Conservation (phyloP, 2,797 vertebrate species). For the Lycodopsis pacificus region DNA sequence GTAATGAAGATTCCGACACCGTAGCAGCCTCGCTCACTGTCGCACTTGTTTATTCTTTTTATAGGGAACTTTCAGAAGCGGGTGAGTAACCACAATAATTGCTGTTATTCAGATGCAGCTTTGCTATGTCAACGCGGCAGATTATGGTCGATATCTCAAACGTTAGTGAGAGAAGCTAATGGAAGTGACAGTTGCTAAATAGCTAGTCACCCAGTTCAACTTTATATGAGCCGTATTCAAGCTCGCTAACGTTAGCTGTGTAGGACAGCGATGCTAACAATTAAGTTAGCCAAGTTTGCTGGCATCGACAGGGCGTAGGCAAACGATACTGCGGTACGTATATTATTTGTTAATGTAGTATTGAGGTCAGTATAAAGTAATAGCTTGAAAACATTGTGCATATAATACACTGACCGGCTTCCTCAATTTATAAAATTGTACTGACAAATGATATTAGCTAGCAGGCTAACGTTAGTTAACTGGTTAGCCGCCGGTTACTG, state of each 20-base stretch:
- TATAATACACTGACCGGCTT: background rate
- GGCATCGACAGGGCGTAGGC: background rate
- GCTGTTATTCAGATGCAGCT: background rate
- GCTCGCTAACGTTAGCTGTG: slow-evolving; percentile 66
- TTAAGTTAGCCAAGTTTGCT: slow-evolving; percentile 55
- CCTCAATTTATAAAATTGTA: background rate
- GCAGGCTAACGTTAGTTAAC: slow-evolving; percentile 45
- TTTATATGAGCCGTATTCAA: slow-evolving; percentile 64
- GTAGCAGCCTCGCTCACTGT: slow-evolving; percentile 54
- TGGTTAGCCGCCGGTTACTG: slow-evolving; percentile 25
- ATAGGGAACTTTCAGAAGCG: slow-evolving; percentile 44
- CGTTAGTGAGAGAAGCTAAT: background rate
- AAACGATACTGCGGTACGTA: background rate
- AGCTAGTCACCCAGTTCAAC: slow-evolving; percentile 54
- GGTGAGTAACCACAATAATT: slow-evolving; percentile 59
- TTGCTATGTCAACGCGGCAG: background rate
- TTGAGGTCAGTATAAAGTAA: fast-evolving
- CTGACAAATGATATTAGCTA: slow-evolving; percentile 44
- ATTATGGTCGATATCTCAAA: background rate
- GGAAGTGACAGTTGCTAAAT: slow-evolving; percentile 43
- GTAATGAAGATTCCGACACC: slow-evolving; percentile 60
- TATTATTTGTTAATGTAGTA: fast-evolving
- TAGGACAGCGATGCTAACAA: slow-evolving; percentile 49
- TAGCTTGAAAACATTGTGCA: fast-evolving
- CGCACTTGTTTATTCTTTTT: slow-evolving; percentile 76